Evolutionary conservation across 2,797 vertebrate genomes (phyloP), one percentile per base, ranked within the genome.

Genomic region (Poeciliopsis presidionis): DNA sequence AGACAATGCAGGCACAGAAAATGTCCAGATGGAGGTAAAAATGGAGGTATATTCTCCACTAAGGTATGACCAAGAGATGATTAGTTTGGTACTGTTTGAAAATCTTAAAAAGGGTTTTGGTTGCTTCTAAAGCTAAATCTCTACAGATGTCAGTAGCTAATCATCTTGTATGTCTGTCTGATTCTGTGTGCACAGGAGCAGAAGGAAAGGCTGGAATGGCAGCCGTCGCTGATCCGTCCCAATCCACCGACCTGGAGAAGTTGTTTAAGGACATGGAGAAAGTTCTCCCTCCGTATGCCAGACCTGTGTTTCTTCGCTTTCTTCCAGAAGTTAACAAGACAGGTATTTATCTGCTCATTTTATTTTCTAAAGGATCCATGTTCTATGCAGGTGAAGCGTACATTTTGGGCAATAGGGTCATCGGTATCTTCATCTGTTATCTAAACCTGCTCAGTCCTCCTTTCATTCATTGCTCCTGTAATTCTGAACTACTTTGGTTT

Each of bases 191-290:
- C 16, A 25, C 89, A 99, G 98, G 98, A 70, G 94, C 95, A 0
- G 98, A 99, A 82, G 98, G 98, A 20, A 97, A 97, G 84, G 97
- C 98, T 0, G 98, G 98, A 71, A 99, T 99, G 98, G 98, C 98
- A 0, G 98, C 98, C 30, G 94, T 99, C 0, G 97, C 96, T 0
- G 97, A 96, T 83, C 96, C 97, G 0, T 87, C 93, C 0, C 83
- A 94, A 67, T 93, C 84, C 81, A 96, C 95, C 4, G 95, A 99
- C 93, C 92, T 99, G 80, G 96, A 95, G 51, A 91, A 76, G 80
- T 97, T 99, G 77, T 94, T 95, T 16, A 95, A 87, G 20, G 96
- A 97, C 84, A 94, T 99, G 91, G 96, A 96, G 84, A 98, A 97
- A 88, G 94, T 95, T 0, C 94, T 99, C 61, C 98, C 98, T 0